Evolutionary conservation across 2,113 vertebrate genomes (phyloP).

Genomic region (Rutilus rutilus): DNA sequence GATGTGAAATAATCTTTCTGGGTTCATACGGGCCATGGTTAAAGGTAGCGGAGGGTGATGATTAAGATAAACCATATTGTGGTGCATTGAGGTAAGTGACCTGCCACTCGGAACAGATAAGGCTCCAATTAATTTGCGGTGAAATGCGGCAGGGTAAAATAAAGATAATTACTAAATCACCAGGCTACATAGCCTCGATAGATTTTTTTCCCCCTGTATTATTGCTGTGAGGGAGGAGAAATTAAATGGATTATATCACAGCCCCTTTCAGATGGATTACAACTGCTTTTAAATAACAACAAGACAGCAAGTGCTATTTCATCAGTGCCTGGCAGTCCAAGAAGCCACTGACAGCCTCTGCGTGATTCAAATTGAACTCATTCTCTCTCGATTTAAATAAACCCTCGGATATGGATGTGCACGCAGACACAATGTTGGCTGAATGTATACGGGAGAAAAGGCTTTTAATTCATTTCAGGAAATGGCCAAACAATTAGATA

Average conservation of each 20-base stretch:
- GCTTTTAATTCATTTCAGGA: conserved; percentile 61
- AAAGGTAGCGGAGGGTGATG: conserved; percentile 72
- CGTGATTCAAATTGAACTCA: conserved; percentile 80
- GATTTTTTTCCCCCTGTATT: conserved; percentile 77
- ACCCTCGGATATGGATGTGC: conserved; percentile 63
- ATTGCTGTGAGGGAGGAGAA: conserved; percentile 79
- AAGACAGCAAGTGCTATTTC: conserved; percentile 80
- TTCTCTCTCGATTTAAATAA: conserved; percentile 78
- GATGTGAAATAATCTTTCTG: conserved; percentile 69
- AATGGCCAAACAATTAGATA: conserved; percentile 57
- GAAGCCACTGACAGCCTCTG: conserved; percentile 78
- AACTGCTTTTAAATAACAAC: conserved; percentile 85
- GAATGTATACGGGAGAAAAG: conserved; percentile 43
- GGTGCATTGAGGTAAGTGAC: conserved; percentile 79
- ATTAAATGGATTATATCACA: conserved; percentile 83
- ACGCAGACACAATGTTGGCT: conserved; percentile 40
- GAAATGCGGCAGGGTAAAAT: conserved; percentile 79
- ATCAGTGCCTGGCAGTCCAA: conserved; percentile 75
- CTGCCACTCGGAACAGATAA: conserved; percentile 78
- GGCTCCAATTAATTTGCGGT: conserved; percentile 78
- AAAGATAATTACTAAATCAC: conserved; percentile 85
- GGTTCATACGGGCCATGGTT: conserved; percentile 68
- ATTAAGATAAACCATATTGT: conserved; percentile 77
- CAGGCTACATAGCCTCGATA: conserved; percentile 78
- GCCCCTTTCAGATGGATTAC: conserved; percentile 83